Percentiles rank a stretch among this genome's conserved stretches.
phyloP scores from a whole-genome alignment of 2,113 vertebrate species.

The Cyprinodon variegatus region DNA sequence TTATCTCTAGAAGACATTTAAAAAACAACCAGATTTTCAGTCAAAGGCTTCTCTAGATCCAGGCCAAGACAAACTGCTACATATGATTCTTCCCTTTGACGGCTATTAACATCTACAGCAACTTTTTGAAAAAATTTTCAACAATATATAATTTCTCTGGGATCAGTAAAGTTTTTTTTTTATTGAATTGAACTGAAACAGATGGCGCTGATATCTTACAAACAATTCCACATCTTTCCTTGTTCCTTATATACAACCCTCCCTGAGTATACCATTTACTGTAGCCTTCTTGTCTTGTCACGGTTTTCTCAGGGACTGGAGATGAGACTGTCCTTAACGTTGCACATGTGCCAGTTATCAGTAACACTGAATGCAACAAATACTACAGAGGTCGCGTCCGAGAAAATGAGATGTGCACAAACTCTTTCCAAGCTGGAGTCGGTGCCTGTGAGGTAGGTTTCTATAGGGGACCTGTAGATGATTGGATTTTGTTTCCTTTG shows the following conservation, averaged over 20 bases:
- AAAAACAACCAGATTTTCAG: too few relatives aligned
- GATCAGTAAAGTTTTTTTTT: too few relatives aligned
- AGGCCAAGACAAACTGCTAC: too few relatives aligned
- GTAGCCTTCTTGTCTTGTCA: conserved; percentile 15
- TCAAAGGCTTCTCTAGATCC: too few relatives aligned
- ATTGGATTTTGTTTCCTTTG: neutral
- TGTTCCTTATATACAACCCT: neutral
- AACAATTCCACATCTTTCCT: conserved; percentile 47
- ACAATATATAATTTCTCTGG: too few relatives aligned
- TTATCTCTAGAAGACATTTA: too few relatives aligned
- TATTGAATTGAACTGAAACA: conserved; percentile 26
- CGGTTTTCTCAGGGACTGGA: conserved; percentile 79
- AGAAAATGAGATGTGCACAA: conserved; percentile 91
- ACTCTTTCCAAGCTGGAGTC: conserved; percentile 76
- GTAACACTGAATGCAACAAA: conserved; percentile 85
- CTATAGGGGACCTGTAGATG: neutral
- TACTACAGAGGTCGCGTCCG: conserved; percentile 85
- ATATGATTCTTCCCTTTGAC: too few relatives aligned
- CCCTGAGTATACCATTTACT: conserved; percentile 19
- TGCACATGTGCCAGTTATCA: conserved; percentile 84
- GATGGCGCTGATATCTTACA: conserved; percentile 50
- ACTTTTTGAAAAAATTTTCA: too few relatives aligned
- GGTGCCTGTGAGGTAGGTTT: conserved; percentile 91
- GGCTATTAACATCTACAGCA: too few relatives aligned
- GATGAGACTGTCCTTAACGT: conserved; percentile 85